Evolutionary conservation across 2,113 vertebrate species (phyloP).

Genomic region (Muntiacus reevesi): DNA sequence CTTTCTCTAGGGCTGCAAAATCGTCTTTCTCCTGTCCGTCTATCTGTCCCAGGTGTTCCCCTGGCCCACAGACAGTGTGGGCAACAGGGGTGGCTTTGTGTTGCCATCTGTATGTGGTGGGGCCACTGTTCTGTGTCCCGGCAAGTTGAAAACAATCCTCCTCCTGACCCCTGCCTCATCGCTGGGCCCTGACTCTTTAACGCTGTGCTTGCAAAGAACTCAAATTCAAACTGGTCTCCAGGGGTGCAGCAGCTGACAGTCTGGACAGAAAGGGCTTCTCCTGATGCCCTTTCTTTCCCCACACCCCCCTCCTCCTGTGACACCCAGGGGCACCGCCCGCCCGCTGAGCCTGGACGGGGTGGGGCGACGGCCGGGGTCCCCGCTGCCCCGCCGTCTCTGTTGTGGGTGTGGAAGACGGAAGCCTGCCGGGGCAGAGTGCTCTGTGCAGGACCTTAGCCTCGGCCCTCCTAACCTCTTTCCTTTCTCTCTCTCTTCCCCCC

Average conservation of each 20-base stretch:
- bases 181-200: neutral
- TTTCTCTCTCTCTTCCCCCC: constrained; percentile 74
- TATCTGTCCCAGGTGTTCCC: neutral
- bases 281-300: neutral
- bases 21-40: neutral
- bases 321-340: neutral
- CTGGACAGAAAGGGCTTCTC: neutral
- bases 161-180: neutral
- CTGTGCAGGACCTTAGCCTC: constrained; percentile 62
- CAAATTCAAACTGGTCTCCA: neutral
- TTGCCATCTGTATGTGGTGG: fast-evolving
- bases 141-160: fast-evolving
- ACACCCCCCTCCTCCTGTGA: neutral
- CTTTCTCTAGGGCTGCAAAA: neutral
- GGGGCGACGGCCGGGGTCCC: neutral
- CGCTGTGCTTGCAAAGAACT: neutral
- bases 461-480: constrained; percentile 78
- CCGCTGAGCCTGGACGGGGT: neutral
- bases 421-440: constrained; percentile 29
- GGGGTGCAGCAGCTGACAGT: neutral
- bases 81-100: neutral
- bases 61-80: neutral
- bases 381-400: neutral
- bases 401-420: constrained; percentile 57
- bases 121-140: neutral